Evolutionary conservation across 2,888 invertebrate species (phyloP), one percentile per base, ranked within the genome.

Genomic region (Plebejus anna): DNA sequence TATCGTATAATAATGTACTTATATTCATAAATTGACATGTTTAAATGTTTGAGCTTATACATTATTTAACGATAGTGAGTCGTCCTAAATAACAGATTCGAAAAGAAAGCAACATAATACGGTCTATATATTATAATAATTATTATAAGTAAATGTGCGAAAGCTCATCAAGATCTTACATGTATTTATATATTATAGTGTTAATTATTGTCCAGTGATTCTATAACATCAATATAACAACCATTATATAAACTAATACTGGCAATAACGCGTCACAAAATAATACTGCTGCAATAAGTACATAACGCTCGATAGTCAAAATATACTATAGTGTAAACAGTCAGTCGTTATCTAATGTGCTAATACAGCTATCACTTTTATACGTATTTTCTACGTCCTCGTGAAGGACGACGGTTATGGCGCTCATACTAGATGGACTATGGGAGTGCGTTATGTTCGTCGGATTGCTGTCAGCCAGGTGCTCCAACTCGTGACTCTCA

Each of bases 391-490:
- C 92, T 80, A 88, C 90, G 82, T 96, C 95, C 80, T 96, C 96
- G 78, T 95, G 94, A 82, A 96, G 88, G 80, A 96, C 95, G 78
- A 96, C 95, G 76, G 96, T 96, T 75, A 96, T 95, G 79, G 95
- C 96, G 85, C 96, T 96, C 76, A 95, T 91, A 80, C 95, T 95
- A 61, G 95, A 95, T 77, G 95, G 95, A 82, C 95, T 95, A 78
- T 94, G 95, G 57, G 94, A 94, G 79, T 92, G 91, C 4, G 94
- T 92, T 72, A 94, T 85, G 85, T 94, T 94, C 80, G 94, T 94
- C 76, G 92, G 91, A 82, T 92, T 91, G 80, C 94, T 94, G 81
- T 93, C 90, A 79, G 92, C 92, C 83, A 92, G 88, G 81, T 95
- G 94, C 81, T 95, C 95, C 75, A 95, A 85, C 84, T 95, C 95